A percentile compares a stretch with the other conserved stretches of the same genome.
These are phyloP conservation scores for Toxonevra muliebris DNA, from an alignment of 2,888 invertebrate genomes.

Conservation along the genomic window DNA sequence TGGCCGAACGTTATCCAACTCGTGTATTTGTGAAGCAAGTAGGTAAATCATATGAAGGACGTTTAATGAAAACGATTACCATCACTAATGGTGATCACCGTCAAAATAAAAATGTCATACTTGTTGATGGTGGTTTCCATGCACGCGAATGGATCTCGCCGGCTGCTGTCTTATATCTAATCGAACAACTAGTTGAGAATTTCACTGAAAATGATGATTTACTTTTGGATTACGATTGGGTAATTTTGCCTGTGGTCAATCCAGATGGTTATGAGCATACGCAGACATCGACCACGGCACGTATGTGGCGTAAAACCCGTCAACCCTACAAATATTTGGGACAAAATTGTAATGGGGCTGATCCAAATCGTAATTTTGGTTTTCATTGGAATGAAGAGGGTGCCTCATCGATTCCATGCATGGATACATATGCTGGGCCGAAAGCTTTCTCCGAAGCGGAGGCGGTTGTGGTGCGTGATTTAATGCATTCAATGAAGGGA, in stretches of 20 bases:
- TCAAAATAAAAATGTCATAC: constrained; percentile 66
- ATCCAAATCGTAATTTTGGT: constrained; percentile 80
- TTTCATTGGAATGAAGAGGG: constrained; percentile 73
- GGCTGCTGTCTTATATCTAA: constrained; percentile 69
- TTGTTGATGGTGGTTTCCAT: constrained; percentile 70
- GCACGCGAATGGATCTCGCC: constrained; percentile 77
- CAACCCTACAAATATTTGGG: constrained; percentile 59
- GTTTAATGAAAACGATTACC: constrained; percentile 70
- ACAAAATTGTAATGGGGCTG: constrained; percentile 72
- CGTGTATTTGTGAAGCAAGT: constrained; percentile 68
- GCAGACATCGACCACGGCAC: constrained; percentile 55
- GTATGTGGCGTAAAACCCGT: constrained; percentile 76
- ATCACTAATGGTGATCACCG: constrained; percentile 67
- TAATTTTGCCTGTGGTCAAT: constrained; percentile 72
- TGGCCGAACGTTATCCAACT: constrained; percentile 66
- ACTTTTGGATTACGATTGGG: constrained; percentile 71
- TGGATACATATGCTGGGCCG: constrained; percentile 71
- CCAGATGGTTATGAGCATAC: constrained; percentile 77
- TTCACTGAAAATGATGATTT: constrained; percentile 64
- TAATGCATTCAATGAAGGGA: constrained; percentile 66
- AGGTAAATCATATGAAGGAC: constrained; percentile 70
- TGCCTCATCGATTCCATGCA: constrained; percentile 65
- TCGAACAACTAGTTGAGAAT: constrained; percentile 69
- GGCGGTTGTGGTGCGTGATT: constrained; percentile 69
- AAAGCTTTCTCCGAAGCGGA: constrained; percentile 75